Evolutionary conservation across 2,888 invertebrate species (phyloP).

Genomic region (Agrotis clavis): DNA sequence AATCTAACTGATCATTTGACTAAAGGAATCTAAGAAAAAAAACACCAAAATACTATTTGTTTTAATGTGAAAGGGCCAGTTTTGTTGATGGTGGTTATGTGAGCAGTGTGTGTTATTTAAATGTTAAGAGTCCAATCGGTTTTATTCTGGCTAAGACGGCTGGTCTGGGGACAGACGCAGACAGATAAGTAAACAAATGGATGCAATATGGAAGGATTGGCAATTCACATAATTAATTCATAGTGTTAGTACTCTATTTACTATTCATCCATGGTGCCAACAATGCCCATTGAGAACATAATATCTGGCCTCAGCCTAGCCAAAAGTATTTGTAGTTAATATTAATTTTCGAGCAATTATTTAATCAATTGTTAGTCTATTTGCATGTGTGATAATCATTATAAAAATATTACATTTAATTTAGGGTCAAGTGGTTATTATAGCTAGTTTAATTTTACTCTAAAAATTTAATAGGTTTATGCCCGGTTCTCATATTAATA

Average conservation of each 20-base stretch:
- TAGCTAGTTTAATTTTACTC: slow-evolving; percentile 44
- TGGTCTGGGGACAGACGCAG: neutral
- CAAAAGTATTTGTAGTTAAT: slow-evolving; percentile 32
- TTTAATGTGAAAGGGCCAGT: slow-evolving; percentile 8
- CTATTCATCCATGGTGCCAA: slow-evolving; percentile 4
- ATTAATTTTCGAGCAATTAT: slow-evolving; percentile 61
- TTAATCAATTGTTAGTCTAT: slow-evolving; percentile 59
- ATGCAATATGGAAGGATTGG: neutral
- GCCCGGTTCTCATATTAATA: slow-evolving; percentile 21
- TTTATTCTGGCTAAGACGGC: slow-evolving; percentile 23
- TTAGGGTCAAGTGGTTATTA: slow-evolving; percentile 52
- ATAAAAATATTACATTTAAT: slow-evolving; percentile 48
- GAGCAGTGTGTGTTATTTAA: slow-evolving; percentile 26
- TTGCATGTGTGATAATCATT: slow-evolving; percentile 60
- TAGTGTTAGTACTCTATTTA: neutral
- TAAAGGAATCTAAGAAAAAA: neutral
- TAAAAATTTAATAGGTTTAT: slow-evolving; percentile 20
- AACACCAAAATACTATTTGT: slow-evolving; percentile 48
- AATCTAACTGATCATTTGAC: slow-evolving; percentile 11
- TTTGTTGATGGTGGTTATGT: slow-evolving; percentile 31
- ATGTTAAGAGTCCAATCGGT: slow-evolving; percentile 22
- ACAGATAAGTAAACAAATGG: slow-evolving; percentile 2
- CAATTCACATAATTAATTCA: neutral
- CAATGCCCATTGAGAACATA: neutral
- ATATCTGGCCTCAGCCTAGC: slow-evolving; percentile 23